phyloP scores from a whole-genome alignment of 1,140 invertebrate genomes.

The Andrena cerasifolii region DNA sequence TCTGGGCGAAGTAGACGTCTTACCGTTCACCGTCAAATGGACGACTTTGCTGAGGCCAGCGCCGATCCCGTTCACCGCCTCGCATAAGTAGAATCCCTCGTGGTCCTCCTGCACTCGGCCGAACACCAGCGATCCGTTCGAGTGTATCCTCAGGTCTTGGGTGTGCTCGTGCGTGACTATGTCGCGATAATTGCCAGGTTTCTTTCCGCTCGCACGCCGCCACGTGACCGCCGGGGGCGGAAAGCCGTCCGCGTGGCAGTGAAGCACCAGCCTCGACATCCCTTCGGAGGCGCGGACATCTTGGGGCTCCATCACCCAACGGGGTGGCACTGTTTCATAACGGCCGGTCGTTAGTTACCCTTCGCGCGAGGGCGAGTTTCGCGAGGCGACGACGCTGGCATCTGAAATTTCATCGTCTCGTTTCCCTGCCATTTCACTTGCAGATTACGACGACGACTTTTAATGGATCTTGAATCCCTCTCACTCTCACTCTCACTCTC shows the following conservation, averaged over 20 bases:
- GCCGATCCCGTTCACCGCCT: slow-evolving; percentile 95
- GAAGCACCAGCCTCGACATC: slow-evolving; percentile 88
- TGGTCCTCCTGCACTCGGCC: slow-evolving; percentile 91
- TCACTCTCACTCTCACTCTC: background rate
- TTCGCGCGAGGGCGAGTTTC: background rate
- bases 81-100: slow-evolving; percentile 95
- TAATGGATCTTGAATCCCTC: slow-evolving; percentile 14
- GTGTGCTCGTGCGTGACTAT: slow-evolving; percentile 83
- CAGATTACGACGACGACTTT: slow-evolving; percentile 34
- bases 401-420: slow-evolving; percentile 30
- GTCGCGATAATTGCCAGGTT: slow-evolving; percentile 93
- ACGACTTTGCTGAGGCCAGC: slow-evolving; percentile 94
- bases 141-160: slow-evolving; percentile 86
- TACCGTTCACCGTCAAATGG: slow-evolving; percentile 93
- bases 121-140: slow-evolving; percentile 92
- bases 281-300: slow-evolving; percentile 93
- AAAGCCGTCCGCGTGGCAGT: slow-evolving; percentile 96
- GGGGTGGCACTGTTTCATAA: slow-evolving; percentile 90
- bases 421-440: slow-evolving; percentile 27
- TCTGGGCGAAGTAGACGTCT: background rate
- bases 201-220: slow-evolving; percentile 91
- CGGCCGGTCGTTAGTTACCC: slow-evolving; percentile 52
- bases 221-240: slow-evolving; percentile 94
- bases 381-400: slow-evolving; percentile 22
- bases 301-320: slow-evolving; percentile 94